A percentile compares a stretch with the other conserved stretches of the same genome.
phyloP scores from a whole-genome alignment of 2,113 vertebrate genomes.

The Candoia aspera region DNA sequence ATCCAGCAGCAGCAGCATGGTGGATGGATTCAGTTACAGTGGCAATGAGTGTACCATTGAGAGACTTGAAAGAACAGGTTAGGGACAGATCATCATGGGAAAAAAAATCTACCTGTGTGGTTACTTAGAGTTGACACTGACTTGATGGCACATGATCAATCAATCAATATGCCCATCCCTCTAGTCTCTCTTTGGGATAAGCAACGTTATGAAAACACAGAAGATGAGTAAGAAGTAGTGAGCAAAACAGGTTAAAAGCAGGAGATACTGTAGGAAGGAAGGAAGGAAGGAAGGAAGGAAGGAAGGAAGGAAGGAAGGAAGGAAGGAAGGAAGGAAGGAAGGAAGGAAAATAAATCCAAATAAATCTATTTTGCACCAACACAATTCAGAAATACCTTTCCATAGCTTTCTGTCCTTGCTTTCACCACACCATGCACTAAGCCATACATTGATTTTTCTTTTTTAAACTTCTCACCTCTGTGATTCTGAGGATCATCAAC shows the following conservation, averaged over 20 bases:
- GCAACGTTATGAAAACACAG: not conserved
- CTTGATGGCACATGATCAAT: not conserved
- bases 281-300: no score
- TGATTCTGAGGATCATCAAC: not conserved
- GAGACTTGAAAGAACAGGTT: not conserved
- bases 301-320: no score
- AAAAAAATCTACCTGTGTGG: not conserved
- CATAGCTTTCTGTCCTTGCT: not conserved
- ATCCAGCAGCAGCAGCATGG: no score
- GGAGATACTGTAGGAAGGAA: not conserved
- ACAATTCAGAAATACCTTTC: not conserved
- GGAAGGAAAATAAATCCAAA: not conserved
- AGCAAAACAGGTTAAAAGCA: not conserved
- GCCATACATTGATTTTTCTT: not conserved
- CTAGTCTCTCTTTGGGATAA: not conserved
- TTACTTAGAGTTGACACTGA: not conserved
- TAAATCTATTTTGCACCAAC: not conserved
- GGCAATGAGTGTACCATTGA: not conserved
- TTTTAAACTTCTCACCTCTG: not conserved
- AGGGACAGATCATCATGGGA: not conserved
- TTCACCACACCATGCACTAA: not conserved
- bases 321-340: no score
- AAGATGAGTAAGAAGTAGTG: not conserved
- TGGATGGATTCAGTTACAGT: not conserved
- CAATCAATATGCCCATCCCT: not conserved